Percentiles rank a stretch among this genome's conserved stretches.
phyloP scores from a whole-genome alignment of 1,140 invertebrate species.

The Lasaia peninsularis region DNA sequence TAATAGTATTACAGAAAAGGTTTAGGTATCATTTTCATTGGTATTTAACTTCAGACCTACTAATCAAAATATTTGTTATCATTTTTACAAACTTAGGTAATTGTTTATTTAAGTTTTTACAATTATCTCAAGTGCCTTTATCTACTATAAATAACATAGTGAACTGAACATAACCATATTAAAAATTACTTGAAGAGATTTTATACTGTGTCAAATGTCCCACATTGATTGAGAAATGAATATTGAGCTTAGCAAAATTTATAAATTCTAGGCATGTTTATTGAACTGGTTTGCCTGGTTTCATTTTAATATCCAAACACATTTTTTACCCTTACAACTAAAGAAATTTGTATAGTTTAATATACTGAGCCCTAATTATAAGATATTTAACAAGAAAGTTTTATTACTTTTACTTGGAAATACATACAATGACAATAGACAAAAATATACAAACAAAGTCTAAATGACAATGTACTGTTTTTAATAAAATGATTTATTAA shows the following conservation, averaged over 20 bases:
- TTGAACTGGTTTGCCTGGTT: too few species aligned
- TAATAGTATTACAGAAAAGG: not conserved
- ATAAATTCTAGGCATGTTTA: too few species aligned
- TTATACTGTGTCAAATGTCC: not conserved
- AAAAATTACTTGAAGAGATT: not conserved
- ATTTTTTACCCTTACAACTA: too few species aligned
- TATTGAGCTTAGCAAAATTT: too few species aligned
- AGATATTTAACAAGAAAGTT: not conserved
- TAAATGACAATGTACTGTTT: constrained; percentile 5
- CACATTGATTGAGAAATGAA: not conserved
- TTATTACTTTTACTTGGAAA: not conserved
- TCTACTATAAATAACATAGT: constrained; percentile 29
- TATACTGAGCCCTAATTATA: not conserved
- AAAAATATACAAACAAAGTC: not conserved
- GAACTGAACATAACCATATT: constrained; percentile 22
- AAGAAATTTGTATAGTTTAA: too few species aligned
- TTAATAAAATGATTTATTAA: constrained; percentile 15
- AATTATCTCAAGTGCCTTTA: constrained; percentile 36
- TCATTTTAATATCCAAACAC: too few species aligned
- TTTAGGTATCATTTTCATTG: not conserved
- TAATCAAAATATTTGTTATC: constrained; percentile 22
- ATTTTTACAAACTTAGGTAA: constrained; percentile 33
- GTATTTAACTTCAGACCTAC: not conserved
- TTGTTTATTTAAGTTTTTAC: constrained; percentile 37
- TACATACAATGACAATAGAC: not conserved